Evolutionary conservation across 2,888 invertebrate species (phyloP).

Genomic region (Lepidochrysops patricia): DNA sequence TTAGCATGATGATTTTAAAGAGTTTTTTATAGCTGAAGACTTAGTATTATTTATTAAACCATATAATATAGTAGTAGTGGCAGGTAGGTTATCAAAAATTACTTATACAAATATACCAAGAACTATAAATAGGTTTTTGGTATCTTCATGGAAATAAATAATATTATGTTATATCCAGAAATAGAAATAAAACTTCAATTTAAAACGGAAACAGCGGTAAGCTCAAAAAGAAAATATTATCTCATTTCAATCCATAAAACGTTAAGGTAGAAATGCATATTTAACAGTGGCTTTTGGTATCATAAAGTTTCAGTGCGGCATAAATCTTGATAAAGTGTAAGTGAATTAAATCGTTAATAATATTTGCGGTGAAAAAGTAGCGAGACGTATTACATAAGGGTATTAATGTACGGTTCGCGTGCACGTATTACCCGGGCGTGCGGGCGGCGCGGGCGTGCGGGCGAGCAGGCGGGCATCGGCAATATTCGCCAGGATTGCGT

Average conservation of each 20-base stretch:
- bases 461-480: conserved; percentile 16
- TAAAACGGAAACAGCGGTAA: neutral
- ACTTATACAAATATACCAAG: too few species aligned
- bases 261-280: neutral
- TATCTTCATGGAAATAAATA: too few species aligned
- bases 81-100: too few species aligned
- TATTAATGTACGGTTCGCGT: conserved; percentile 21
- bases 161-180: too few species aligned
- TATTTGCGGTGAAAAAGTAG: conserved; percentile 4
- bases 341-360: conserved; percentile 13
- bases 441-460: neutral
- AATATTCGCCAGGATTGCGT: conserved; percentile 28
- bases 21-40: too few species aligned
- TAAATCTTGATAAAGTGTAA: conserved; percentile 7
- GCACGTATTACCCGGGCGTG: conserved; percentile 11
- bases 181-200: too few species aligned
- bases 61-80: too few species aligned
- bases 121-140: too few species aligned
- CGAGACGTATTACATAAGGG: conserved; percentile 9
- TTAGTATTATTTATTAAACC: too few species aligned
- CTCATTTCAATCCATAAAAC: neutral
- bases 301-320: neutral
- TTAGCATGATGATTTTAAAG: conserved; percentile 37
- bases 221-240: neutral
- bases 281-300: neutral